Conservation (phyloP, 2,888 invertebrate species). For the Chaetogeoica ovagalla region DNA sequence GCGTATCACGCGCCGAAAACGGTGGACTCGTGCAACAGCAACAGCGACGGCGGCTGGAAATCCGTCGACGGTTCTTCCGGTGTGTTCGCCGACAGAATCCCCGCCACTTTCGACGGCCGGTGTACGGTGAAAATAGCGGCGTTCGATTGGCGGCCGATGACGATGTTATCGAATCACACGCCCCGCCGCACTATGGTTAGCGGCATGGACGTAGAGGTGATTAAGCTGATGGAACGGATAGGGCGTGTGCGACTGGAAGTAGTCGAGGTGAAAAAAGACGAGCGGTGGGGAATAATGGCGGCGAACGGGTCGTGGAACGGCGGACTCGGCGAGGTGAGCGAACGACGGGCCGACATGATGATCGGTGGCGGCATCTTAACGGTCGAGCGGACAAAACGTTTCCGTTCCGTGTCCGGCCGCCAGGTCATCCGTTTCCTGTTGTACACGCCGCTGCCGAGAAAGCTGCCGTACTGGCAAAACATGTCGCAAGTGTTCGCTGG, state of each 20-base stretch:
- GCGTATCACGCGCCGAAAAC: not conserved
- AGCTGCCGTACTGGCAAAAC: conserved; percentile 54
- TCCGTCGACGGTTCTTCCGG: too few relatives aligned
- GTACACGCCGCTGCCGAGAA: conserved; percentile 37
- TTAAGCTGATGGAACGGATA: conserved; percentile 33
- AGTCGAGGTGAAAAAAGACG: not conserved
- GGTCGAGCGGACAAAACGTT: conserved; percentile 23
- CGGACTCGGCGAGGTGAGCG: conserved; percentile 43
- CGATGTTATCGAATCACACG: conserved; percentile 9
- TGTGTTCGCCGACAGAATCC: conserved; percentile 9
- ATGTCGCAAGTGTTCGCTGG: conserved; percentile 52
- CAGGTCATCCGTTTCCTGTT: conserved; percentile 46
- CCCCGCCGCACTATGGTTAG: not conserved
- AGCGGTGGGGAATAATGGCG: conserved; percentile 50
- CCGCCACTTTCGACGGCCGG: not conserved
- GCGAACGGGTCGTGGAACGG: conserved; percentile 54
- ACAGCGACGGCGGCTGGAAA: not conserved
- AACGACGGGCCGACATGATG: conserved; percentile 38
- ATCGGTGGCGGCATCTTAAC: conserved; percentile 49
- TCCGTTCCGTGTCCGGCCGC: conserved; percentile 21
- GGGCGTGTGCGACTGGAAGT: conserved; percentile 30
- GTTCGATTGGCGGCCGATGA: conserved; percentile 53
- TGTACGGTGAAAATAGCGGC: conserved; percentile 45
- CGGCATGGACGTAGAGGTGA: conserved; percentile 45
- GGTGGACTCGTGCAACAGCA: not conserved